Evolutionary conservation across 2,797 vertebrate genomes (phyloP).

Genomic region (Otus scops): DNA sequence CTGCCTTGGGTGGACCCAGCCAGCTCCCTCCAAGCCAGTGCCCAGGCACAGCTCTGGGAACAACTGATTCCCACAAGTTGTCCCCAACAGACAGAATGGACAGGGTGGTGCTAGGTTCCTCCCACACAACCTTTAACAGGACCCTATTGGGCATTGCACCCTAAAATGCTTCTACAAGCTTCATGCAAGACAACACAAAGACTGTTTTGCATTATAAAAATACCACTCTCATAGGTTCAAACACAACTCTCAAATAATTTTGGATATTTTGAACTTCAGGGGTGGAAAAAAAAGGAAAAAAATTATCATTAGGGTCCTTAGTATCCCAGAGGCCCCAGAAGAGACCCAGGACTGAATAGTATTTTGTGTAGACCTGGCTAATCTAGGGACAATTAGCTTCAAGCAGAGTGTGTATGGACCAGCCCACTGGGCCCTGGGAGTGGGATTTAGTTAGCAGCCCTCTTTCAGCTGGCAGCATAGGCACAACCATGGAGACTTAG

Average conservation of each 20-base stretch:
- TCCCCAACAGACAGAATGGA: not conserved
- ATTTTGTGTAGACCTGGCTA: not conserved
- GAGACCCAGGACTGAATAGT: not conserved
- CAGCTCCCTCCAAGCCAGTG: not conserved
- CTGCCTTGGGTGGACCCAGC: not conserved
- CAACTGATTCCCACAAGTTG: not conserved
- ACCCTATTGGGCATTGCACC: not conserved
- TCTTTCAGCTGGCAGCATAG: not conserved
- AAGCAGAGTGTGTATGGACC: not conserved
- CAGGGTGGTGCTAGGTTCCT: not conserved
- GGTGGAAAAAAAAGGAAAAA: rapidly evolving
- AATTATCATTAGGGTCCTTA: not conserved
- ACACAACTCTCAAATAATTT: not conserved
- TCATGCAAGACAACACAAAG: rapidly evolving
- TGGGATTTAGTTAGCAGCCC: not conserved
- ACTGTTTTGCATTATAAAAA: not conserved
- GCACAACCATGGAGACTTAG: rapidly evolving
- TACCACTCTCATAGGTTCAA: not conserved
- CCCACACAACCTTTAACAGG: not conserved
- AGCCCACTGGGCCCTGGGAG: not conserved
- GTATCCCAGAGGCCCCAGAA: not conserved
- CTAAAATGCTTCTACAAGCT: not conserved
- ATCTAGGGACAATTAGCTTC: not conserved
- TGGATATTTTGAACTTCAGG: not conserved
- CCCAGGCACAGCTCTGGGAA: not conserved